Evolutionary conservation across 2,888 invertebrate genomes (phyloP).

Genomic region (Nemapogon koenigi): DNA sequence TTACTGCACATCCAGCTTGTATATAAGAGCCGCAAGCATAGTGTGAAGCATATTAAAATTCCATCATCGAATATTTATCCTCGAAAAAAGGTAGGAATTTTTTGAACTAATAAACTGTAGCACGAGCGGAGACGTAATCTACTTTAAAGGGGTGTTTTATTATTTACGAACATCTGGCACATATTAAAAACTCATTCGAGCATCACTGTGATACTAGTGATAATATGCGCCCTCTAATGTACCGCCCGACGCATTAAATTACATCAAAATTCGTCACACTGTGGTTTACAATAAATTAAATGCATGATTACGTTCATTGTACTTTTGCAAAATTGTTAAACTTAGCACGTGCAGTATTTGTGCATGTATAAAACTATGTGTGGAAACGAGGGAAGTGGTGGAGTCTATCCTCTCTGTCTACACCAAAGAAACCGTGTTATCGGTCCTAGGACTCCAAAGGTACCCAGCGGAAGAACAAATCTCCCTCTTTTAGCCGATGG

Average conservation of each 20-base stretch:
- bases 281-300: slow-evolving; percentile 23
- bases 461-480: too few species aligned
- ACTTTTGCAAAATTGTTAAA: neutral
- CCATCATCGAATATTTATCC: neutral
- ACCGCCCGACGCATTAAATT: slow-evolving; percentile 49
- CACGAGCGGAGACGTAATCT: slow-evolving; percentile 2
- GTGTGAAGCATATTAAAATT: slow-evolving; percentile 3
- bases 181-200: slow-evolving; percentile 39
- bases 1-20: too few species aligned
- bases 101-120: neutral
- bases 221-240: slow-evolving; percentile 43
- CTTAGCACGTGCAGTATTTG: slow-evolving; percentile 7
- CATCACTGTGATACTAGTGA: slow-evolving; percentile 47
- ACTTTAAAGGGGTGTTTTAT: neutral
- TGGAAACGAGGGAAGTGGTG: too few species aligned
- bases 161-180: slow-evolving; percentile 34
- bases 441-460: too few species aligned
- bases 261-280: slow-evolving; percentile 39
- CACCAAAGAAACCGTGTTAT: too few species aligned
- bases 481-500: too few species aligned
- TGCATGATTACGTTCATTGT: slow-evolving; percentile 3
- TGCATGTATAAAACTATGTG: too few species aligned
- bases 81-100: slow-evolving; percentile 4
- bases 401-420: too few species aligned
- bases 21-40: too few species aligned